Evolutionary conservation across 2,113 vertebrate genomes (phyloP), one percentile per base, ranked within the genome.

Genomic region (Chunga burmeisteri): DNA sequence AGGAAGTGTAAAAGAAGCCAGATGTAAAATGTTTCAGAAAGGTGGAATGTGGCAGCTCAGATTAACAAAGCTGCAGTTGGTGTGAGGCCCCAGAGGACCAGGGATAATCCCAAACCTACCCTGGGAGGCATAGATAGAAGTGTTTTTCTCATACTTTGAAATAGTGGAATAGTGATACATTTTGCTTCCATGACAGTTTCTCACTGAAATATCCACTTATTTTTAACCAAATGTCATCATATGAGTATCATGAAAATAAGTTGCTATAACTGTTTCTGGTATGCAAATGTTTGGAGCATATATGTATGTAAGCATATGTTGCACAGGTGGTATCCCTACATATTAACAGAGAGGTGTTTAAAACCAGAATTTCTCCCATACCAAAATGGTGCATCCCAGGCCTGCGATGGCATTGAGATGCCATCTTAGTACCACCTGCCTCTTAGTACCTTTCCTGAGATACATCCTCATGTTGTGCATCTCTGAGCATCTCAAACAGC

Each of bases 291-390:
- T 86, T 94, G 73, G 10, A 84, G 18, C 9, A 6, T 21, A 10
- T 38, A 18, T 0, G 0, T 3, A 15, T 32, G 13, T 13, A 8
- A 81, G 30, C 20, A 3, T 36, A 25, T 18, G 30, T 27, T 56
- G n/a, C 26, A 50, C 34, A 66, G 13, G 55, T 85, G 23, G 27
- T 73, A 61, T 9, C 38, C 22, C 9, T 38, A 32, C 6, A 0
- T 50, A 12, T 26, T 61, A 58, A 21, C 20, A 46, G 26, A 52
- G 47, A 32, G 15, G 12, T 52, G 23, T 70, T 62, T 58, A 32
- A 77, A 49, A 5, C 0, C 36, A 52, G 52, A 23, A 32, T 59
- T 78, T 66, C 32, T 83, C 17, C 66, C 0, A 0, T 25, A 23
- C 20, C 40, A 38, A 16, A 40, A 8, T 3, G 8, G 8, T 50